A percentile compares a stretch with the other conserved stretches of the same genome.
These are phyloP conservation scores for Drosophila seguyi DNA, from an alignment of 1,140 invertebrate species.

Conservation along the genomic window DNA sequence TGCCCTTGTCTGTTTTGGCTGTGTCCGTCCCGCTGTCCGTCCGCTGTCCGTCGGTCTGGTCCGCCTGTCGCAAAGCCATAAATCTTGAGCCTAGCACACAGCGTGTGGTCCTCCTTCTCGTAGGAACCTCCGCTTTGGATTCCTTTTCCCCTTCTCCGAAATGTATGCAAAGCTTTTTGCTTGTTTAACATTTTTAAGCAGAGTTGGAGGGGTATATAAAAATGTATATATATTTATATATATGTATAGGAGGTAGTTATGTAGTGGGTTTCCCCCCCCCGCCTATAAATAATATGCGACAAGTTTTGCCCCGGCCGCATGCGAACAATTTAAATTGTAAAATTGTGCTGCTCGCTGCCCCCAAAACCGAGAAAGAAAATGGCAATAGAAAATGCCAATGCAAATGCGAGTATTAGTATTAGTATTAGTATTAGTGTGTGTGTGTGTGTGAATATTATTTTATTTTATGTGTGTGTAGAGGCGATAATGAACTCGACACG, in stretches of 20 bases:
- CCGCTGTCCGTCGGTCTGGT: conserved; percentile 33
- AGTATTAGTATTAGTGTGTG: background rate
- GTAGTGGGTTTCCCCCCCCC: background rate
- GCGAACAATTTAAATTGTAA: conserved; percentile 79
- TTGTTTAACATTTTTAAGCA: conserved; percentile 78
- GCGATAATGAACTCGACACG: conserved; percentile 80
- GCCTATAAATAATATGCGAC: conserved; percentile 77
- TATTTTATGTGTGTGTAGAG: conserved; percentile 37
- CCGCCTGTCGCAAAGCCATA: conserved; percentile 63
- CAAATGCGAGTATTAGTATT: conserved; percentile 33
- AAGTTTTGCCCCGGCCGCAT: conserved; percentile 61
- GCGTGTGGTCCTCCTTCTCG: conserved; percentile 46
- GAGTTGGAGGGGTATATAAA: background rate
- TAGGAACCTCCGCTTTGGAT: background rate
- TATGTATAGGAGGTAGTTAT: background rate
- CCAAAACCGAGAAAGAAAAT: conserved; percentile 50
- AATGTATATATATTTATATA: background rate
- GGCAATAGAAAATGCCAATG: conserved; percentile 65
- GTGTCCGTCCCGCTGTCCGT: background rate
- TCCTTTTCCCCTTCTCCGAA: background rate
- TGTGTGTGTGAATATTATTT: conserved; percentile 21
- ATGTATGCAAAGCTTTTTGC: conserved; percentile 69
- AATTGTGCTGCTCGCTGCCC: conserved; percentile 49
- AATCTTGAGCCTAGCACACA: conserved; percentile 71
- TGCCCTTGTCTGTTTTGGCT: conserved; percentile 27